These are phyloP conservation scores for Clostera curtula DNA, from an alignment of 2,888 invertebrate species.

Conservation along the genomic window DNA sequence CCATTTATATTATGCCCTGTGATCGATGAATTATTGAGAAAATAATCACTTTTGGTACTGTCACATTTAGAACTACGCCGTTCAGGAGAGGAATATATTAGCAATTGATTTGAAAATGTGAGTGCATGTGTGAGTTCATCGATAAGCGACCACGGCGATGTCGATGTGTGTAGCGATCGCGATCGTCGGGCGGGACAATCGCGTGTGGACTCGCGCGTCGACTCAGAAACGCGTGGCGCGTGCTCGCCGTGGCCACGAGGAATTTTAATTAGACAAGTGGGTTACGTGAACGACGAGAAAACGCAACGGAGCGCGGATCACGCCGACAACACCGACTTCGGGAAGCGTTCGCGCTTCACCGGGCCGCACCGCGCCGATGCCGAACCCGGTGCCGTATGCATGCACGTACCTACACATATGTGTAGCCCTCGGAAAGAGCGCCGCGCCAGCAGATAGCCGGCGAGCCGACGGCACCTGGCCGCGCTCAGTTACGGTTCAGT, in stretches of 20 bases:
- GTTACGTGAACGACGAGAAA: constrained; percentile 40
- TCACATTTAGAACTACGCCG: no score
- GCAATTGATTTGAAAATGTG: no score
- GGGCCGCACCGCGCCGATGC: no score
- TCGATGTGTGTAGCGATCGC: constrained; percentile 2
- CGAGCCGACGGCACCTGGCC: constrained; percentile 9
- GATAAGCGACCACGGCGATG: no score
- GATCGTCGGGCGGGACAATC: constrained; percentile 12
- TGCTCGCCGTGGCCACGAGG: constrained; percentile 45
- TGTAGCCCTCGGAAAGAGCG: constrained; percentile 3
- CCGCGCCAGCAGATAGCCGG: constrained; percentile 12
- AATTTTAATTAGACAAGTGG: constrained; percentile 59
- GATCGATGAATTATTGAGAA: no score
- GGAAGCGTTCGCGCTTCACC: constrained; percentile 21
- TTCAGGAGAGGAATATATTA: no score
- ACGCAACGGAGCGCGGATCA: constrained; percentile 39
- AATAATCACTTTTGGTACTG: no score
- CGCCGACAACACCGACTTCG: constrained; percentile 27
- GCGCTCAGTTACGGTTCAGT: no score
- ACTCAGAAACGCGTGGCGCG: constrained; percentile 48
- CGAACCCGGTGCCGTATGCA: no score
- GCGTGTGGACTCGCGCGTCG: constrained; percentile 38
- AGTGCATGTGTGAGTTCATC: no score
- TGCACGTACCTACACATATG: no score
- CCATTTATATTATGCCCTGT: no score